Conservation (phyloP, 1,140 invertebrate species). For the Magallana gigas region DNA sequence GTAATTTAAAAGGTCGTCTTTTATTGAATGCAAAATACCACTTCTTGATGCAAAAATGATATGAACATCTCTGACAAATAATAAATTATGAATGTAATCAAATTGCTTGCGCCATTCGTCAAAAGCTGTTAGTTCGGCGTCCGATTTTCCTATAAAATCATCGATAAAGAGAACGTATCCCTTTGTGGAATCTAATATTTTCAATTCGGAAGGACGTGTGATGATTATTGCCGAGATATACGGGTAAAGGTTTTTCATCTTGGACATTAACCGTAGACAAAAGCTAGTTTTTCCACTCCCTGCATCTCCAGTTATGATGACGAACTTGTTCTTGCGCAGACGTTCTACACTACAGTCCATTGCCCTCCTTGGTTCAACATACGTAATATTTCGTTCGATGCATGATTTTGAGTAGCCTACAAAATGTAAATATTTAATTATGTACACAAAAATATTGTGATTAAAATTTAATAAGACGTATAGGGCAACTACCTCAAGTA, state of each 20-base stretch:
- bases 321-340: not conserved
- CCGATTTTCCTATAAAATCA: not conserved
- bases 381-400: not conserved
- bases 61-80: not conserved
- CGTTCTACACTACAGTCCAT: not conserved
- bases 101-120: not conserved
- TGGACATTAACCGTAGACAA: not conserved
- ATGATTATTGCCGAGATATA: not conserved
- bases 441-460: no score
- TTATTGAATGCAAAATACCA: not conserved
- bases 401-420: no score
- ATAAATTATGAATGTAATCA: no score
- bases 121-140: not conserved
- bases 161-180: not conserved
- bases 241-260: not conserved
- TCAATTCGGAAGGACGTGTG: no score
- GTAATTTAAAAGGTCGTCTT: not conserved
- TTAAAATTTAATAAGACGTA: no score
- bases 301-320: not conserved
- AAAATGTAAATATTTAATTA: no score
- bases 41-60: conserved; percentile 1
- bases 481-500: no score
- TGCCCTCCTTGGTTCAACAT: not conserved
- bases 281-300: conserved; percentile 9
- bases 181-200: not conserved